Evolutionary conservation across 2,888 invertebrate genomes (phyloP).

Genomic region (Cataglyphis cursor): DNA sequence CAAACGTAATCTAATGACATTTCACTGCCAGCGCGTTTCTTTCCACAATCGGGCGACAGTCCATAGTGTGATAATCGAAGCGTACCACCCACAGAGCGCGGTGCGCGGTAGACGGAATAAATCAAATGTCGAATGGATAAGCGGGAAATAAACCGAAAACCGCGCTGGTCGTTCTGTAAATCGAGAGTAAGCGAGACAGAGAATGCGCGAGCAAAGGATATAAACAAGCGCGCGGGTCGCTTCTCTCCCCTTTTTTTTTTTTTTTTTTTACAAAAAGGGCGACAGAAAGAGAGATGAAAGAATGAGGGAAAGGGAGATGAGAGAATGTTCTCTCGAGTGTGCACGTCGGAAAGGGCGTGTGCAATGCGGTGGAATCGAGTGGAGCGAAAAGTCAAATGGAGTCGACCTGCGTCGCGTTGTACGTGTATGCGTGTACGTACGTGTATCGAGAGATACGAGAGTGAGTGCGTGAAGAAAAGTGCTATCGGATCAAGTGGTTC

Average conservation of each 20-base stretch:
- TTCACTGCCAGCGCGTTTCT: neutral
- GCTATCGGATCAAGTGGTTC: constrained; percentile 65
- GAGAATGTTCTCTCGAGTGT: constrained; percentile 68
- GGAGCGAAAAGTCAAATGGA: constrained; percentile 78
- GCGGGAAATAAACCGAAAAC: constrained; percentile 76
- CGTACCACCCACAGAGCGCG: constrained; percentile 54
- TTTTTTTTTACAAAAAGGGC: constrained; percentile 43
- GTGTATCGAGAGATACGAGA: constrained; percentile 64
- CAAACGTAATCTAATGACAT: neutral
- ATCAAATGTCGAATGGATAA: constrained; percentile 75
- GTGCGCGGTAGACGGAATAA: constrained; percentile 75
- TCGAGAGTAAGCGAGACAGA: constrained; percentile 35
- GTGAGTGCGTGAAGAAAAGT: constrained; percentile 60
- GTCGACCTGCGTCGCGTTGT: constrained; percentile 50
- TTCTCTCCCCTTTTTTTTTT: constrained; percentile 28
- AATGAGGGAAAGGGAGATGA: neutral
- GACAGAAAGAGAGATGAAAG: constrained; percentile 42
- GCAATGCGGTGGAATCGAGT: constrained; percentile 85
- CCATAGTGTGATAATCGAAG: constrained; percentile 63
- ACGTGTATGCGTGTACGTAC: neutral
- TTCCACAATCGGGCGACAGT: constrained; percentile 15
- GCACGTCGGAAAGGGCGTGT: constrained; percentile 70
- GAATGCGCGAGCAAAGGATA: constrained; percentile 36
- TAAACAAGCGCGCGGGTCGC: constrained; percentile 30
- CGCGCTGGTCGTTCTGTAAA: constrained; percentile 68